Evolutionary conservation across 2,797 vertebrate genomes (phyloP).

Genomic region (Florisuga fusca): DNA sequence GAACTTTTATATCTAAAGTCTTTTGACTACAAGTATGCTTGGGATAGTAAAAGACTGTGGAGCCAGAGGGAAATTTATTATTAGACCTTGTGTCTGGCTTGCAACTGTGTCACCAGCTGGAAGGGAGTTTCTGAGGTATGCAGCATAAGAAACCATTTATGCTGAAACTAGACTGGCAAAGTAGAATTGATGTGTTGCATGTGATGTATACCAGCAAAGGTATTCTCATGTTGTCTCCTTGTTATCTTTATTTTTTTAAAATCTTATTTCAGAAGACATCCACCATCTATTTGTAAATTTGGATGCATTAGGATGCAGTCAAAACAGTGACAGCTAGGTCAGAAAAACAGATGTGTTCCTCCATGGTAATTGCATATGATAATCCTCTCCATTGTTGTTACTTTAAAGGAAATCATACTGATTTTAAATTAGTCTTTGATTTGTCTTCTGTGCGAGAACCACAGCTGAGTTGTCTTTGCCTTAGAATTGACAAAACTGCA

Average conservation of each 20-base stretch:
- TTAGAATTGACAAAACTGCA: conserved; percentile 20
- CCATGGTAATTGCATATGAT: background rate
- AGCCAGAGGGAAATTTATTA: background rate
- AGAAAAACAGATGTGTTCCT: conserved; percentile 44
- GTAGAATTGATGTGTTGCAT: background rate
- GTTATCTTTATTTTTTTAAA: background rate
- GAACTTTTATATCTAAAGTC: background rate
- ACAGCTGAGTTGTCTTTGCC: conserved; percentile 4
- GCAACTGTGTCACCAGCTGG: background rate
- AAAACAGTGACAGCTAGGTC: conserved; percentile 33
- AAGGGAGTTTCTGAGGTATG: background rate
- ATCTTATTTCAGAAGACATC: background rate
- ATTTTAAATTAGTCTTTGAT: conserved; percentile 50
- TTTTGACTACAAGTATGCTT: background rate
- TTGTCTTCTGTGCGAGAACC: background rate
- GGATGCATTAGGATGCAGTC: conserved; percentile 23
- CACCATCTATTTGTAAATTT: conserved; percentile 5
- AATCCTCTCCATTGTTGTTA: conserved; percentile 21
- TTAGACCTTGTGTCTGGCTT: background rate
- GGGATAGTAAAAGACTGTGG: background rate
- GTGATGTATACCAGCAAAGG: background rate
- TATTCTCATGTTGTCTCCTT: background rate
- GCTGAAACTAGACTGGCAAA: background rate
- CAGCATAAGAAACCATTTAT: background rate
- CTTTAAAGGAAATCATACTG: conserved; percentile 53